Percentiles rank a stretch among this genome's conserved stretches.
Evolutionary conservation across 2,113 vertebrate species (phyloP).

Genomic region (Hipposideros armiger): DNA sequence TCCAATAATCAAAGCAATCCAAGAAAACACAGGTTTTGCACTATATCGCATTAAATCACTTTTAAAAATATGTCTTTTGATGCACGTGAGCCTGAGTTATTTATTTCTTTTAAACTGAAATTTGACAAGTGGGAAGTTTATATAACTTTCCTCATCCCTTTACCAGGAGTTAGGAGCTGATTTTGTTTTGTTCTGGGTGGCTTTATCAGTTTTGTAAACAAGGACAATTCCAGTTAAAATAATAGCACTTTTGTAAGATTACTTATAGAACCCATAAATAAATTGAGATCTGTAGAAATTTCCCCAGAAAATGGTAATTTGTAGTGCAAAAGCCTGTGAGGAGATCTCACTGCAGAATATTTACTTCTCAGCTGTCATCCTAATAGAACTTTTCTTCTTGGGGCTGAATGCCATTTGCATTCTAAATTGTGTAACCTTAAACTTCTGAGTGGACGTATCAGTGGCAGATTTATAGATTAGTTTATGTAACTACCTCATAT

Average conservation of each 20-base stretch:
- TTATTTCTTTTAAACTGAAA: constrained; percentile 40
- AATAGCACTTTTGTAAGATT: not conserved
- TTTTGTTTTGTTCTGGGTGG: not conserved
- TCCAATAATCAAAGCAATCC: constrained; percentile 7
- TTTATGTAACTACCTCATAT: constrained; percentile 54
- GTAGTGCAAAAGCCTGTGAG: not conserved
- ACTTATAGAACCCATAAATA: not conserved
- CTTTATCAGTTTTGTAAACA: constrained; percentile 43
- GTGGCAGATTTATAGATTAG: constrained; percentile 63
- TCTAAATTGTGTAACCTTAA: constrained; percentile 49
- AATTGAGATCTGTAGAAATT: not conserved
- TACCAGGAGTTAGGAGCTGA: not conserved
- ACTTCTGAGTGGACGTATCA: constrained; percentile 1
- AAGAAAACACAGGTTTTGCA: not conserved
- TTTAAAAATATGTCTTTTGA: constrained; percentile 10
- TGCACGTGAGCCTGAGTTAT: not conserved
- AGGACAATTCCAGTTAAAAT: not conserved
- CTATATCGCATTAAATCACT: not conserved
- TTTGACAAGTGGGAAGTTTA: not conserved
- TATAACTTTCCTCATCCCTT: not conserved
- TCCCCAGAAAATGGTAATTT: constrained; percentile 42
- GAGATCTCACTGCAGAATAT: not conserved
- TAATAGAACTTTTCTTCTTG: not conserved
- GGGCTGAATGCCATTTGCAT: constrained; percentile 59
- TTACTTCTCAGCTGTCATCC: not conserved